Evolutionary conservation across 2,888 invertebrate species (phyloP).

Genomic region (Coelopa pilipes): DNA sequence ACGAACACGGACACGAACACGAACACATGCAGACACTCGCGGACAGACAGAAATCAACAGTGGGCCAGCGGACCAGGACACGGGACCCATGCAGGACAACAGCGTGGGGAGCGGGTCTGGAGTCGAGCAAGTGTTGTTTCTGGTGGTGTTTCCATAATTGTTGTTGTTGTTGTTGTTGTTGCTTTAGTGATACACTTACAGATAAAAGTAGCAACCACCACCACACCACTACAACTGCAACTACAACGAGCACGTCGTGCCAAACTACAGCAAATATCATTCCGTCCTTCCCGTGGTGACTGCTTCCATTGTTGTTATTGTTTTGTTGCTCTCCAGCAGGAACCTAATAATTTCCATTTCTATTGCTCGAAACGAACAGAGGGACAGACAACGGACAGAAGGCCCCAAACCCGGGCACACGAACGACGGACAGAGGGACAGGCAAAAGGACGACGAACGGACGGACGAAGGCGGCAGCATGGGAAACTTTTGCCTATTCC

Average conservation of each 20-base stretch:
- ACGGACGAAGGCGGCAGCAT: not conserved
- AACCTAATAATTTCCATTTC: constrained; percentile 22
- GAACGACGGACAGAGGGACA: too few species aligned
- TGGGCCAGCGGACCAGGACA: constrained; percentile 26
- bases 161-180: not conserved
- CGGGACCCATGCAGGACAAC: not conserved
- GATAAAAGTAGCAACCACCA: constrained; percentile 5
- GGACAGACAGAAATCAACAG: not conserved
- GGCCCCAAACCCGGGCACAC: too few species aligned
- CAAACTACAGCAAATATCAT: not conserved
- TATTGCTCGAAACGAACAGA: not conserved
- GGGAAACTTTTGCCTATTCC: not conserved
- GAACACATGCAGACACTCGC: not conserved
- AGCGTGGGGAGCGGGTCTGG: not conserved
- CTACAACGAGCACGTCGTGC: not conserved
- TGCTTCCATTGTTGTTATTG: not conserved
- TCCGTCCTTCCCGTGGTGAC: not conserved
- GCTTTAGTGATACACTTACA: not conserved
- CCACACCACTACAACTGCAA: not conserved
- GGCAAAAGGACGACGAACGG: too few species aligned
- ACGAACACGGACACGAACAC: not conserved
- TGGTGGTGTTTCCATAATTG: too few species aligned
- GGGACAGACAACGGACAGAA: not conserved
- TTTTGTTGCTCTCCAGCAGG: not conserved
- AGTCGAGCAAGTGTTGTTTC: too few species aligned